A percentile compares a stretch with the other conserved stretches of the same genome.
These are phyloP conservation scores for Otocyon megalotis DNA, from an alignment of 2,113 vertebrate species.

Conservation along the genomic window DNA sequence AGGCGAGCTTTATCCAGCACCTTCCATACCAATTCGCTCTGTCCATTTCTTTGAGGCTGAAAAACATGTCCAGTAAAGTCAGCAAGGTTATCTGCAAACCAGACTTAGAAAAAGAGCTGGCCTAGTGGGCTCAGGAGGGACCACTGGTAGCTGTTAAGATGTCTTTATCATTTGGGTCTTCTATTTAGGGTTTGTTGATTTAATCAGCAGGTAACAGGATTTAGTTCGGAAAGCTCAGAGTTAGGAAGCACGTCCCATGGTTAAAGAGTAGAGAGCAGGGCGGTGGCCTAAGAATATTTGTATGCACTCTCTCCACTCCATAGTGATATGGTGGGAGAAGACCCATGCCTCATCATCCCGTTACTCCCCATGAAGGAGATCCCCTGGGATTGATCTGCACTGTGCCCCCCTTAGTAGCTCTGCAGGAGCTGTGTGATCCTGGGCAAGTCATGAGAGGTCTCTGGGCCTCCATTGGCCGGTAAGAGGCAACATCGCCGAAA, in stretches of 20 bases:
- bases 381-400: neutral
- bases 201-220: neutral
- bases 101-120: rapidly evolving
- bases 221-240: neutral
- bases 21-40: neutral
- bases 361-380: neutral
- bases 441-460: neutral
- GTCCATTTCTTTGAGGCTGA: neutral
- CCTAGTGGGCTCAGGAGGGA: neutral
- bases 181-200: neutral
- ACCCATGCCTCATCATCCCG: rapidly evolving
- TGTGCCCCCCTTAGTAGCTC: neutral
- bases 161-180: neutral
- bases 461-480: neutral
- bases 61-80: neutral
- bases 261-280: neutral
- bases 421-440: neutral
- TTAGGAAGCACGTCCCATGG: neutral
- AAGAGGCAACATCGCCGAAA: neutral
- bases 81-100: neutral
- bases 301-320: rapidly evolving
- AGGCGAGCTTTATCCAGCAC: rapidly evolving
- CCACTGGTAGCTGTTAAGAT: neutral
- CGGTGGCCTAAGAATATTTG: rapidly evolving
- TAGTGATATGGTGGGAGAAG: neutral